Base-by-base conservation (phyloP, 2,113 vertebrate genomes). In the Galemys pyrenaicus region DNA sequence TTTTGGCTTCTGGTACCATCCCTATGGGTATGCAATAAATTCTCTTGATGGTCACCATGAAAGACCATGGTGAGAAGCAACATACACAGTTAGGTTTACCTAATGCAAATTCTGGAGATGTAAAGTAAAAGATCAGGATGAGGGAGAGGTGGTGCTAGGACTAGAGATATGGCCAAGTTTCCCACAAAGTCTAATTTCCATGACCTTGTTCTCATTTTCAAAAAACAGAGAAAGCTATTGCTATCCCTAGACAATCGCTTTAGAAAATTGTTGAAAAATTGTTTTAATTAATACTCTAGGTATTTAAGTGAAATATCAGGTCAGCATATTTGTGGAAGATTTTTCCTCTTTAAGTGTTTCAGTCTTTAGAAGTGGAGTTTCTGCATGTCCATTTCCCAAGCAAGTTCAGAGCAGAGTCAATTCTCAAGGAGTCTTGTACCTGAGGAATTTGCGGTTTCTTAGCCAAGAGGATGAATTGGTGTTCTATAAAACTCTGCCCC, bases 271-370 rank as follows among this genome's bases (percentile, higher is more conserved):
- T 68, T 82, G 9, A 44, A 91, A 91, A 54, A 8, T n/a, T 54
- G 49, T 75, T 89, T 95, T 96, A 93, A 96, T 97, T 96, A 95
- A 95, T 87, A 96, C 91, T 94, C 91, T 89, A 92, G 79, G 77
- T 88, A 94, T 80, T 97, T 96, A 80, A 87, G 80, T 81, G 58
- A 96, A 96, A 93, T 92, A 91, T 60, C 51, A 91, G 83, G 74
- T 96, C 93, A 95, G 70, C 89, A 91, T 64, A 94, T 85, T 96
- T 89, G 67, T 49, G 83, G 65, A 94, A 68, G 46, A 75, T 80
- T 95, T 96, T 32, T 7, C 79, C 89, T 79, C 89, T 91, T 56
- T 44, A 89, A 95, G 87, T 91, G 74, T 39, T 96, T 95, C 87
- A 95, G 49, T 95, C 78, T 94, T 95, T 58, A 89, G 56, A 86